Base-by-base conservation (phyloP, 2,888 invertebrate genomes). In the Scaptodrosophila latifasciaeformis region DNA sequence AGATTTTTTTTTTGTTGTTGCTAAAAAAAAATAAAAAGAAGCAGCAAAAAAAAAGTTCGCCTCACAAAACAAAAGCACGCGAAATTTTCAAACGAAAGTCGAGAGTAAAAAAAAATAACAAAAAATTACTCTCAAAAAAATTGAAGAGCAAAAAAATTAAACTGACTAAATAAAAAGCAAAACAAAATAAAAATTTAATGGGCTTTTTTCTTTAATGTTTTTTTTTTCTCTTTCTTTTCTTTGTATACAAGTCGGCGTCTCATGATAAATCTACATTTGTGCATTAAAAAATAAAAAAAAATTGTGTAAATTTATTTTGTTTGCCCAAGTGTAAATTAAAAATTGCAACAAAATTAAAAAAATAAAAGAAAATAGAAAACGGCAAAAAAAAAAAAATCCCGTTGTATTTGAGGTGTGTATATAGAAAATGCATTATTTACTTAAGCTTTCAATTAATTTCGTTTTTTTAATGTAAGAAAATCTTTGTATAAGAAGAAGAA, bases 71-170 rank as follows among this genome's bases (percentile, higher is more conserved):
- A 50, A 66, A 37, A 62, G 57, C 52, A 62, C 67, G 62, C 62
- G 62, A 68, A 56, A 62, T 57, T 68, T 59, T 59, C 62, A 62
- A 70, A 69, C 60, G 67, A 69, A 64, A 71, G 67, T 69, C 59
- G 59, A 47, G 54, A 24, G 7, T 24, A 24, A 5, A 35, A 35
- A 37, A 37, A 37, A 15, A 1, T 2, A 1, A 29, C 57, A 45
- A 42, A 49, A 60, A 69, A 63, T 59, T 53, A 53, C 48, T 60
- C 45, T 35, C 29, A 59, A 51, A 51, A 37, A 51, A 9, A 35
- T 27, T 35, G 35, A 37, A 3, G 12, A 7, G 27, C 43, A 12
- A 17, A 24, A 44, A 43, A n/a, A n/a, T n/a, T n/a, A n/a, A n/a
- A n/a, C n/a, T n/a, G n/a, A 24, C 7, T 24, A 7, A 24, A 3